Conservation (phyloP, 2,113 vertebrate species). For the Callopanchax toddi region DNA sequence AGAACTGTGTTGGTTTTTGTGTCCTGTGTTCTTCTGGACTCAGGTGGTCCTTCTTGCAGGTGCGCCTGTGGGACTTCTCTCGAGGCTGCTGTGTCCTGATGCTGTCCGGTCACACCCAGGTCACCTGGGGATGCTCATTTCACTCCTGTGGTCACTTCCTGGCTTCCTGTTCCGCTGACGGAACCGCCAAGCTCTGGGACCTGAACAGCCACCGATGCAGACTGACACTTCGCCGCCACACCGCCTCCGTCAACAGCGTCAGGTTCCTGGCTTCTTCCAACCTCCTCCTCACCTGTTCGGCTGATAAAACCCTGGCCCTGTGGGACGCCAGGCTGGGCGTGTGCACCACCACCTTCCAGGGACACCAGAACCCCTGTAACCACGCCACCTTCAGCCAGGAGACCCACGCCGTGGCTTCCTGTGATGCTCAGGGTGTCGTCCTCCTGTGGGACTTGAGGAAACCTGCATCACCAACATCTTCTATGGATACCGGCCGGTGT, state of each 20-base stretch:
- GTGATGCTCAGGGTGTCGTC: constrained; percentile 77
- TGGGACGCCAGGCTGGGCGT: constrained; percentile 75
- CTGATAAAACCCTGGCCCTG: constrained; percentile 62
- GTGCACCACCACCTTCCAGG: constrained; percentile 78
- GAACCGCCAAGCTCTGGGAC: constrained; percentile 68
- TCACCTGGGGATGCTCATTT: constrained; percentile 83
- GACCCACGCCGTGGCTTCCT: constrained; percentile 82
- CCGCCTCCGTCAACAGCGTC: constrained; percentile 53
- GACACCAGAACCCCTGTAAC: constrained; percentile 83
- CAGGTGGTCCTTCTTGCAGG: constrained; percentile 32
- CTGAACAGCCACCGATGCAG: constrained; percentile 35
- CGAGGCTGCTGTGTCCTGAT: constrained; percentile 46
- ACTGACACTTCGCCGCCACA: constrained; percentile 46
- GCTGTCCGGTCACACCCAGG: constrained; percentile 75
- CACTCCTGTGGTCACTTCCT: constrained; percentile 82
- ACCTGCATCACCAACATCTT: constrained; percentile 41
- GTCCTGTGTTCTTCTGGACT: too few species aligned
- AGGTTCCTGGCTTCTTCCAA: constrained; percentile 44
- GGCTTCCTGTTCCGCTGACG: constrained; percentile 86
- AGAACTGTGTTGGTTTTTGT: too few species aligned
- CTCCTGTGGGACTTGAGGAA: constrained; percentile 86
- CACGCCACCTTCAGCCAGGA: constrained; percentile 76
- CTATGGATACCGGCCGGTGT: constrained; percentile 78
- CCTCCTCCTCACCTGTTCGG: constrained; percentile 76
- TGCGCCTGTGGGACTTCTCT: constrained; percentile 54